A percentile compares a stretch with the other conserved stretches of the same genome.
phyloP scores from a whole-genome alignment of 2,113 vertebrate genomes.

The Periophthalmodon schlosseri region DNA sequence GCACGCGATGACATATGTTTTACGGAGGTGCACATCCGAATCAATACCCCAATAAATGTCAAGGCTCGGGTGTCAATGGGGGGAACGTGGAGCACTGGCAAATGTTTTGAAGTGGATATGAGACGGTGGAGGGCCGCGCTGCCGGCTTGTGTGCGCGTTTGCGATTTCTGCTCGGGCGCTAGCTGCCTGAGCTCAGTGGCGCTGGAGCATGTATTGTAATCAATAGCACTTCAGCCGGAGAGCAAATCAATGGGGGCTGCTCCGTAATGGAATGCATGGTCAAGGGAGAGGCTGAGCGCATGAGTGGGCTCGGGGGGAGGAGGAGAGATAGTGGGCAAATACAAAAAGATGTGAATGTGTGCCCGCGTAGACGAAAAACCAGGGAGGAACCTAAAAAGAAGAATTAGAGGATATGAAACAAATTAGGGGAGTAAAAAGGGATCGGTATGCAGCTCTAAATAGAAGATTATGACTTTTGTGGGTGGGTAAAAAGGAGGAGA shows the following conservation, averaged over 20 bases:
- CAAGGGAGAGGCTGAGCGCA: slow-evolving; percentile 44
- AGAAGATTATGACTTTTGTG: slow-evolving; percentile 7
- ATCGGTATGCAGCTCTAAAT: slow-evolving; percentile 19
- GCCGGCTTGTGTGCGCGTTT: slow-evolving; percentile 26
- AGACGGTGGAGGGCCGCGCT: slow-evolving; percentile 14
- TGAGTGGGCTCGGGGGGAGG: slow-evolving; percentile 17
- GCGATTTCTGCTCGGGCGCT: slow-evolving; percentile 29
- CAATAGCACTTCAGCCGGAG: slow-evolving; percentile 74
- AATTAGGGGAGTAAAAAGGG: slow-evolving; percentile 28
- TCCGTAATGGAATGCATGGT: slow-evolving; percentile 65
- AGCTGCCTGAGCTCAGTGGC: slow-evolving; percentile 47
- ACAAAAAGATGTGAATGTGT: slow-evolving; percentile 49
- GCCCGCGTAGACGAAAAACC: slow-evolving; percentile 16
- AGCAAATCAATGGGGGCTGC: slow-evolving; percentile 70
- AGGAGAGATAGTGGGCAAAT: slow-evolving; percentile 46
- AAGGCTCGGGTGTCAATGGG: slow-evolving; percentile 23
- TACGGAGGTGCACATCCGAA: slow-evolving; percentile 12
- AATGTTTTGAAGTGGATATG: slow-evolving; percentile 34
- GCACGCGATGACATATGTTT: slow-evolving; percentile 25
- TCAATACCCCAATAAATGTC: slow-evolving; percentile 44
- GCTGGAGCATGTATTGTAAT: slow-evolving; percentile 70
- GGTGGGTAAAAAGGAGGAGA: slow-evolving; percentile 16
- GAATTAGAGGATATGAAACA: slow-evolving; percentile 23
- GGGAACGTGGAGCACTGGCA: slow-evolving; percentile 20
- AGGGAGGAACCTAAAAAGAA: slow-evolving; percentile 12